Base-by-base conservation (phyloP, 2,888 invertebrate species). In the Rotaria magnacalcarata region DNA sequence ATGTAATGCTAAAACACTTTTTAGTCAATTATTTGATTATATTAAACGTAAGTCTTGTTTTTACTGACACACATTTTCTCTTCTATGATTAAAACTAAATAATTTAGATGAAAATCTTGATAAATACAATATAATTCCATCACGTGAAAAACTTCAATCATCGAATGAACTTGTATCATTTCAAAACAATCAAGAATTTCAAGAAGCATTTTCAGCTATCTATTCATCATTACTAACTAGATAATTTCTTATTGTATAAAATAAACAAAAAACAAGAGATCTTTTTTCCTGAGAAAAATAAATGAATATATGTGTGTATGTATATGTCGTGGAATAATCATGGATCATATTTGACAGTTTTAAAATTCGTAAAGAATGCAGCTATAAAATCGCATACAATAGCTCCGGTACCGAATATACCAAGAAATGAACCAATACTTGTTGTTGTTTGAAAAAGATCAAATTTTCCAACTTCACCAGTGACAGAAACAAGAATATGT, bases 21-120 rank as follows among this genome's bases (percentile, higher is more conserved):
- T 80, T n/a, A 80, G 47, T 80, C 80, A 80, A 80, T n/a, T 80
- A 43, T 80, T 80, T 24, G 80, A 80, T 47, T 80, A 80, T n/a
- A 47, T 80, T 47, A 80, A 80, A 80, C 24, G 80, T 80, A 80
- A 21, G 47, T 47, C n/a, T 10, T 6, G 50, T 67, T 3, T 27
- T 0, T 34, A 52, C 7, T 16, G 6, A 10, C 10, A n/a, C 11
- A 21, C 3, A 14, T 43, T 41, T 24, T 19, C 47, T 43, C 1
- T 47, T 75, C 19, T 75, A 8, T 75, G 21, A 4, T 67, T 16
- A 34, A 67, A 67, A 67, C 27, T 16, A 3, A 16, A 27, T 16
- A 21, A 5, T 67, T 47, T 47, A 80, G 80, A 24, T 4, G 80
- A 80, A 47, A 80, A 80, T 80, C 80, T 80, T 80, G 80, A 80